These are phyloP conservation scores for Phthorimaea operculella DNA, from an alignment of 1,140 invertebrate species.

Conservation along the genomic window DNA sequence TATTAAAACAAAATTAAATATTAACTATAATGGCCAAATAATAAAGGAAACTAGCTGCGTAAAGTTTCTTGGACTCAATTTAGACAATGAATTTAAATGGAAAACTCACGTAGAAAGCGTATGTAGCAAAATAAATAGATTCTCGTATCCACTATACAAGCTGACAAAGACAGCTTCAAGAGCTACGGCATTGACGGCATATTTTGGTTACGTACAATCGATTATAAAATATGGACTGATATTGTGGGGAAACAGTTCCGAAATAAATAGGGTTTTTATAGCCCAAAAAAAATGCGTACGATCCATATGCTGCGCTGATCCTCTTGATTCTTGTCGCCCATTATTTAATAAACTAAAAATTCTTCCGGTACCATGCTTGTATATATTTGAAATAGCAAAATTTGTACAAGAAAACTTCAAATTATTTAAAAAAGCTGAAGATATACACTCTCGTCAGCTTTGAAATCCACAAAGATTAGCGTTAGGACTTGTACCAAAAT, in stretches of 20 bases:
- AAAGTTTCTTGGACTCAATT: not conserved
- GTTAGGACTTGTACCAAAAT: not conserved
- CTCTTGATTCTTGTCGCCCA: not conserved
- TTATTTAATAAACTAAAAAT: not conserved
- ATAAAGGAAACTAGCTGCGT: not conserved
- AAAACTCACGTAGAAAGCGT: not conserved
- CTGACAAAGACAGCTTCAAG: not conserved
- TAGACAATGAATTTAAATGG: not conserved
- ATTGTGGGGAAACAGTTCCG: not conserved
- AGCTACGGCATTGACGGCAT: not conserved
- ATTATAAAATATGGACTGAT: not conserved
- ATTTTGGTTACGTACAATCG: not conserved
- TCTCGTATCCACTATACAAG: not conserved
- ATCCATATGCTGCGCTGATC: not conserved
- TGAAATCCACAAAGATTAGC: constrained; percentile 1
- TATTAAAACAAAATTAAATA: not conserved
- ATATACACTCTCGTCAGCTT: not conserved
- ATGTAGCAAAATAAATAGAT: not conserved
- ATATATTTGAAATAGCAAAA: constrained; percentile 3
- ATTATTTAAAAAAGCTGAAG: not conserved
- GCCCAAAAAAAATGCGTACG: not conserved
- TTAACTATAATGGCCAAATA: not conserved
- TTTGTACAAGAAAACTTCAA: not conserved
- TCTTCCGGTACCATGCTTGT: constrained; percentile 1
- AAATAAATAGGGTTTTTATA: not conserved